Evolutionary conservation across 2,888 invertebrate species (phyloP).

Genomic region (Syritta pipiens): DNA sequence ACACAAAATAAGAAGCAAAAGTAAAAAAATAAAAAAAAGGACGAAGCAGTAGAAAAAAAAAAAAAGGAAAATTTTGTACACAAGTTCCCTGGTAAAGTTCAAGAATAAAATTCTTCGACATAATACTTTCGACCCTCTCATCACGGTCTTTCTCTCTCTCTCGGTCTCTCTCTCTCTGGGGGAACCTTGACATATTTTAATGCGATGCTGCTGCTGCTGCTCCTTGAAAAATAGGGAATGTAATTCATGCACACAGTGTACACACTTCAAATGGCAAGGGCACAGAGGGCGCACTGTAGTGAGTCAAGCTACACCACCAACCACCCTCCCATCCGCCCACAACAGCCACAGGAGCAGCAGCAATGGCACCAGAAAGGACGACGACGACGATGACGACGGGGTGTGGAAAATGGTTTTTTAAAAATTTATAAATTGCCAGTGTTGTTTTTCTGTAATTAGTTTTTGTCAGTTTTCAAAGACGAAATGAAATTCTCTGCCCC

Average conservation of each 20-base stretch:
- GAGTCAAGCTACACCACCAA: not conserved
- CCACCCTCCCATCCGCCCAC: not conserved
- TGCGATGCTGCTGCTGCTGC: conserved; percentile 37
- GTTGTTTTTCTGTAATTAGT: conserved; percentile 63
- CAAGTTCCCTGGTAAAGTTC: conserved; percentile 17
- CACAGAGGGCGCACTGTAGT: conserved; percentile 1
- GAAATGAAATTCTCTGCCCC: conserved; percentile 44
- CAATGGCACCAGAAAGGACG: not conserved
- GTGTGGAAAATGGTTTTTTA: conserved; percentile 11
- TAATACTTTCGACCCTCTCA: conserved; percentile 53
- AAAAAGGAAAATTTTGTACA: conserved; percentile 11
- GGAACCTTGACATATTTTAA: conserved; percentile 65
- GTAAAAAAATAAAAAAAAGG: not conserved
- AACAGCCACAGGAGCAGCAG: not conserved
- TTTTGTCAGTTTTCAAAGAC: conserved; percentile 60
- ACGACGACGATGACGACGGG: not conserved
- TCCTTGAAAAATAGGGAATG: conserved; percentile 55
- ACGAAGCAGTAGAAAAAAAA: conserved; percentile 13
- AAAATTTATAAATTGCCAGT: conserved; percentile 60
- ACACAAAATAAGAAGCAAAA: not conserved
- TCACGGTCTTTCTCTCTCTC: not conserved
- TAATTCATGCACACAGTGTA: conserved; percentile 56
- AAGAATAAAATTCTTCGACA: conserved; percentile 45
- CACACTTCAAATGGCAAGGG: conserved; percentile 47
- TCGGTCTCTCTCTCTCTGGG: not conserved